Conservation (phyloP, 1,140 invertebrate genomes). For the Caerostris darwini region DNA sequence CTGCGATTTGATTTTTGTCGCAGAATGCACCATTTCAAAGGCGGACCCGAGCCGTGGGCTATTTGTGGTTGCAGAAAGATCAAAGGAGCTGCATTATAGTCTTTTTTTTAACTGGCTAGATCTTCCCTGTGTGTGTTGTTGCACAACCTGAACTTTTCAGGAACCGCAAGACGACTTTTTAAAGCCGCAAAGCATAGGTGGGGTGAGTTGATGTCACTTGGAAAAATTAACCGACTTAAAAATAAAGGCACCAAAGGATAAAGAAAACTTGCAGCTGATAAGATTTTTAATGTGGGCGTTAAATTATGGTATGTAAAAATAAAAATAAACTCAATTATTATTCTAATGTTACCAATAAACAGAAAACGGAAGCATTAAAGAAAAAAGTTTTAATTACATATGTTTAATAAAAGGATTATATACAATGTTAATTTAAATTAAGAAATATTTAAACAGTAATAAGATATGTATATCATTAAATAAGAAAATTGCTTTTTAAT, state of each 20-base stretch:
- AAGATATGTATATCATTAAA: too few species aligned
- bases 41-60: slow-evolving; percentile 34
- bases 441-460: too few species aligned
- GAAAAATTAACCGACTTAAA: background rate
- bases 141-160: slow-evolving; percentile 8
- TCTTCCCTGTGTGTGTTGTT: background rate
- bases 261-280: background rate
- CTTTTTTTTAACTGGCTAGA: background rate
- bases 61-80: slow-evolving; percentile 33
- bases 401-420: too few species aligned
- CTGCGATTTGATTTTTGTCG: slow-evolving; percentile 25
- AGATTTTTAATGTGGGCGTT: background rate
- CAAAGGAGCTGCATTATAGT: background rate
- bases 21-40: slow-evolving; percentile 10
- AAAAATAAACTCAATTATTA: too few species aligned
- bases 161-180: background rate
- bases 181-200: background rate
- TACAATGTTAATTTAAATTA: too few species aligned
- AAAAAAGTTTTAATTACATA: too few species aligned
- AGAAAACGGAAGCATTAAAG: too few species aligned
- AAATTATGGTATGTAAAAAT: background rate
- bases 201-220: background rate
- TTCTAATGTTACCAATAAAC: too few species aligned
- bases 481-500: too few species aligned
- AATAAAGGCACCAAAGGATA: background rate